Evolutionary conservation across 2,113 vertebrate species (phyloP), one percentile per base, ranked within the genome.

Genomic region (Ceyx cyanopectus): DNA sequence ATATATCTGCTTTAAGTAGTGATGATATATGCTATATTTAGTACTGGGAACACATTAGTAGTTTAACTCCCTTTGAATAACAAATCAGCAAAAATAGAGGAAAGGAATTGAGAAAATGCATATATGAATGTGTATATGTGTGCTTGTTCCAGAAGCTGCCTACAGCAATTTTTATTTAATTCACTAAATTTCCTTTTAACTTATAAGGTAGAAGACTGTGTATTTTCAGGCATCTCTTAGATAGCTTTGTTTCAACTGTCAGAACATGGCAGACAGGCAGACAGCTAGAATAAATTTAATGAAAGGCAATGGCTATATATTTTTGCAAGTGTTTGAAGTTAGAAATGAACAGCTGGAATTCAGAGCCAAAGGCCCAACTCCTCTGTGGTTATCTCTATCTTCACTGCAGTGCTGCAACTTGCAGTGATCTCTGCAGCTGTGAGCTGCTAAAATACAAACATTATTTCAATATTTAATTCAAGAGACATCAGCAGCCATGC

Each of bases 291-390:
- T 21, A 88, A 79, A 89, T 86, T 43, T 90, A 67, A 81, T 57
- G 43, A 92, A 58, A 87, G 24, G 45, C 19, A 90, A 62, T 14
- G 24, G 7, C 32, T 76, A 57, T 51, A 9, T 26, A 32, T 57
- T 84, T 85, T 84, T 81, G 54, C 22, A 68, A 62, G 32, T 62
- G 45, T 86, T 90, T 81, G 69, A 89, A 93, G 50, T 50, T 57
- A 86, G 67, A 76, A 90, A 92, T 46, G 46, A 92, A 58, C 41
- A 79, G n/a, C 45, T 67, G 45, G 53, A 81, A 92, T 57, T 75
- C 73, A 74, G 63, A 80, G 43, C 46, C 50, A 90, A 90, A 75
- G n/a, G 34, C 43, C 23, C 1, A 0, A 1, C 22, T 89, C 48
- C 68, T 84, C 58, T 85, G 32, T 45, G 43, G 32, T 69, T 89